Conservation (phyloP, 2,888 invertebrate genomes). For the Sinopyrophorus schimmeli region DNA sequence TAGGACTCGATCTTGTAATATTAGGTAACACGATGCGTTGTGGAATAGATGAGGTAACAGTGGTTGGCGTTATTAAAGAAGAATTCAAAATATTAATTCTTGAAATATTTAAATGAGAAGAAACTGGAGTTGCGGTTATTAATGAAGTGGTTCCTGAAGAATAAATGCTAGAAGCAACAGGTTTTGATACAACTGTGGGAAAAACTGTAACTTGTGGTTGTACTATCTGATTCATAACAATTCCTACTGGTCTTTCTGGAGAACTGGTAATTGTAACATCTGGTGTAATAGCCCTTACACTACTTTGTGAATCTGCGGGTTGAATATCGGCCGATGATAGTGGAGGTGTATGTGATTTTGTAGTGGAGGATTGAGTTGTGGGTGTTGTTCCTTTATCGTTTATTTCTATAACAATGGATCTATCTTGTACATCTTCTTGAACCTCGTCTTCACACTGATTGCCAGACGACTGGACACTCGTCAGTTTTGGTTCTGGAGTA, state of each 20-base stretch:
- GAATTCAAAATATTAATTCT: slow-evolving; percentile 52
- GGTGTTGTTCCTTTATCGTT: slow-evolving; percentile 41
- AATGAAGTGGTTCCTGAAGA: slow-evolving; percentile 47
- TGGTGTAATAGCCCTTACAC: slow-evolving; percentile 45
- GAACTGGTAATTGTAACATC: slow-evolving; percentile 37
- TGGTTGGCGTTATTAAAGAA: slow-evolving; percentile 45
- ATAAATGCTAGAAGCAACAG: slow-evolving; percentile 49
- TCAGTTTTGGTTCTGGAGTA: slow-evolving; percentile 57
- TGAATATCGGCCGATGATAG: slow-evolving; percentile 49
- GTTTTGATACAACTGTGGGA: slow-evolving; percentile 44
- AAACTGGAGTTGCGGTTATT: slow-evolving; percentile 50
- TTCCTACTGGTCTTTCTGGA: slow-evolving; percentile 41
- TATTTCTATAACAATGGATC: slow-evolving; percentile 34
- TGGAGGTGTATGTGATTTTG: slow-evolving; percentile 50
- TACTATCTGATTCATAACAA: slow-evolving; percentile 41
- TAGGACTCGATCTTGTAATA: slow-evolving; percentile 56
- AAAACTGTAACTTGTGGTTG: slow-evolving; percentile 39
- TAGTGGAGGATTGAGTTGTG: slow-evolving; percentile 34
- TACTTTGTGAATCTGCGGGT: slow-evolving; percentile 54
- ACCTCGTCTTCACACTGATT: slow-evolving; percentile 33
- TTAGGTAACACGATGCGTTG: slow-evolving; percentile 59
- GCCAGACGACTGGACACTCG: slow-evolving; percentile 19
- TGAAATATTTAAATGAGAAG: slow-evolving; percentile 43
- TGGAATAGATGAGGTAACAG: slow-evolving; percentile 45
- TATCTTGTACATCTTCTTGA: slow-evolving; percentile 30